These are phyloP conservation scores for Magallana angulata DNA, from an alignment of 1,140 invertebrate species.

Conservation along the genomic window DNA sequence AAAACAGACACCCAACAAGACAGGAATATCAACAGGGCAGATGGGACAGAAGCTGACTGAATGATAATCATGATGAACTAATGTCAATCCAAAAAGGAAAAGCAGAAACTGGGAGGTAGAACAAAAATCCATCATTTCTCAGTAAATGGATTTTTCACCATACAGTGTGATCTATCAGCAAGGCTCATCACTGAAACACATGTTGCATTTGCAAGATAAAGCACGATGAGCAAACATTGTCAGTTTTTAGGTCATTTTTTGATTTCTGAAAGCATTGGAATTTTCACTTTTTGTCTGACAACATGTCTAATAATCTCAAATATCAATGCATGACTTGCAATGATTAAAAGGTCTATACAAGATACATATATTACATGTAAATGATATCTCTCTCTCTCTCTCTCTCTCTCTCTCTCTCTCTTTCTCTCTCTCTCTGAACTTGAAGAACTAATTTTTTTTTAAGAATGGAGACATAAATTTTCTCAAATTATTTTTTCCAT, in stretches of 20 bases:
- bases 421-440: too few relatives aligned
- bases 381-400: too few relatives aligned
- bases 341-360: too few relatives aligned
- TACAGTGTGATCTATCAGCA: constrained; percentile 19
- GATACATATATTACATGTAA: too few relatives aligned
- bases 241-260: neutral
- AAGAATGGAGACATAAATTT: neutral
- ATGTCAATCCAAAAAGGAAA: too few relatives aligned
- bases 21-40: too few relatives aligned
- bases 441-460: neutral
- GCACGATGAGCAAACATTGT: constrained; percentile 2
- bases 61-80: too few relatives aligned
- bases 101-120: too few relatives aligned
- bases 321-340: neutral
- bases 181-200: neutral
- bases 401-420: too few relatives aligned
- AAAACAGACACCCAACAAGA: too few relatives aligned
- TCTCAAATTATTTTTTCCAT: neutral
- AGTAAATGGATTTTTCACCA: neutral
- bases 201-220: constrained; percentile 3
- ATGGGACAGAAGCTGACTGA: too few relatives aligned
- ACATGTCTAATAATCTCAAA: neutral
- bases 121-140: too few relatives aligned
- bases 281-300: neutral
- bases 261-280: neutral